These are phyloP conservation scores for Steatocranus sp. DNA, from an alignment of 2,797 vertebrate species.

Conservation along the genomic window DNA sequence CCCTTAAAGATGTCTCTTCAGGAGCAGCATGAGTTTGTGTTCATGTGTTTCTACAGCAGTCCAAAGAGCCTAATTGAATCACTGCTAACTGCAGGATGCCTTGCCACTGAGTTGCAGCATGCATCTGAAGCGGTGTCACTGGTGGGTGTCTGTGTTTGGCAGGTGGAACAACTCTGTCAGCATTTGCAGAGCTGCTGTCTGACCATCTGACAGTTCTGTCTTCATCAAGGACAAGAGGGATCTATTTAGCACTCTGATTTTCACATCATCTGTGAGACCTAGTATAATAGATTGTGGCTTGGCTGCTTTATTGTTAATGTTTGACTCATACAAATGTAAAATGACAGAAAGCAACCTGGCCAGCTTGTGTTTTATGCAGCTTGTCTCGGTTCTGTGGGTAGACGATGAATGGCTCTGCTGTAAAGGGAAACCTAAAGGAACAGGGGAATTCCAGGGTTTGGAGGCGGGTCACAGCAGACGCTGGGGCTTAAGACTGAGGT, in stretches of 20 bases:
- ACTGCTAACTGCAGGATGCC: conserved; percentile 4
- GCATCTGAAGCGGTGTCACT: not conserved
- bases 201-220: conserved; percentile 35
- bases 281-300: not conserved
- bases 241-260: not conserved
- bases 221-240: conserved; percentile 14
- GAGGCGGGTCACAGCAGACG: conserved; percentile 30
- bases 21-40: not conserved
- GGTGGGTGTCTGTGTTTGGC: conserved; percentile 22
- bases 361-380: not conserved
- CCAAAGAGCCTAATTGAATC: conserved; percentile 54
- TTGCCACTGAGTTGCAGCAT: not conserved
- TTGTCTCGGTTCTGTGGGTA: not conserved
- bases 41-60: not conserved
- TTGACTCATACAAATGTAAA: not conserved
- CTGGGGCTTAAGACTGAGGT: conserved; percentile 12
- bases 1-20: not conserved
- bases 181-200: conserved; percentile 13
- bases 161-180: conserved; percentile 35
- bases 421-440: conserved; percentile 24
- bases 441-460: conserved; percentile 47
- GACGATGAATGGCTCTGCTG: conserved; percentile 5
- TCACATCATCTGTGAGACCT: not conserved
- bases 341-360: not conserved
- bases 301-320: not conserved